Conservation (phyloP, 2,113 vertebrate genomes). For the Anolis carolinensis region DNA sequence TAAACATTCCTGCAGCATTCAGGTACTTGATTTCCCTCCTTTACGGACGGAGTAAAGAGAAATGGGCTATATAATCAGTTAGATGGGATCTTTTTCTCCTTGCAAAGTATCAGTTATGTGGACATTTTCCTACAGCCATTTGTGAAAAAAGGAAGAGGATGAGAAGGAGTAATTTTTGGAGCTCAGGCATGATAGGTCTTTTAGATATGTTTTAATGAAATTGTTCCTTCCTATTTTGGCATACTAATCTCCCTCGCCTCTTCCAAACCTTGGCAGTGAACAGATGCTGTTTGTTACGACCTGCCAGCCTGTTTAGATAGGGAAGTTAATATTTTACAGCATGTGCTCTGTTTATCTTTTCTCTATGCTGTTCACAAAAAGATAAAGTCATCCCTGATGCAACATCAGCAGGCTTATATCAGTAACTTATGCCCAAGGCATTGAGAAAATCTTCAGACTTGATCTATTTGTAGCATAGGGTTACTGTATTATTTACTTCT, state of each 20-base stretch:
- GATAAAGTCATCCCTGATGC: constrained; percentile 49
- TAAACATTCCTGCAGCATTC: background rate
- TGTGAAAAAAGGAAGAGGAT: constrained; percentile 30
- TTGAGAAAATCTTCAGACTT: constrained; percentile 3
- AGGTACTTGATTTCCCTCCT: background rate
- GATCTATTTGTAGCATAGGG: constrained; percentile 33
- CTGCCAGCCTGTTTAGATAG: constrained; percentile 46
- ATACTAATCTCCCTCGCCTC: constrained; percentile 41
- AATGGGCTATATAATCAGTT: background rate
- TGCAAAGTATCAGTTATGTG: constrained; percentile 9
- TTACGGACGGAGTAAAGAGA: background rate
- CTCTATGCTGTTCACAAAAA: constrained; percentile 21
- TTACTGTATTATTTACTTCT: constrained; percentile 29
- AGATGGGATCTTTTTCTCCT: background rate
- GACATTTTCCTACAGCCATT: background rate
- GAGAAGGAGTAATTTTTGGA: constrained; percentile 8
- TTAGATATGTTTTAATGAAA: constrained; percentile 33
- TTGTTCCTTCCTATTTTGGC: constrained; percentile 32
- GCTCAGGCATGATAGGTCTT: constrained; percentile 22
- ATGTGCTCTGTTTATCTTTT: constrained; percentile 49
- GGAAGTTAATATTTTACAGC: constrained; percentile 52
- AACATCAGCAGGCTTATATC: constrained; percentile 52
- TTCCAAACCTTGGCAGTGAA: constrained; percentile 47
- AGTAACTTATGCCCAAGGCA: background rate
- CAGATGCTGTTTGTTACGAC: constrained; percentile 62